Evolutionary conservation across 92 coral and sea anemone genomes (phyloP), one percentile per base, ranked within the genome.

Genomic region (Pocillopora grandis): DNA sequence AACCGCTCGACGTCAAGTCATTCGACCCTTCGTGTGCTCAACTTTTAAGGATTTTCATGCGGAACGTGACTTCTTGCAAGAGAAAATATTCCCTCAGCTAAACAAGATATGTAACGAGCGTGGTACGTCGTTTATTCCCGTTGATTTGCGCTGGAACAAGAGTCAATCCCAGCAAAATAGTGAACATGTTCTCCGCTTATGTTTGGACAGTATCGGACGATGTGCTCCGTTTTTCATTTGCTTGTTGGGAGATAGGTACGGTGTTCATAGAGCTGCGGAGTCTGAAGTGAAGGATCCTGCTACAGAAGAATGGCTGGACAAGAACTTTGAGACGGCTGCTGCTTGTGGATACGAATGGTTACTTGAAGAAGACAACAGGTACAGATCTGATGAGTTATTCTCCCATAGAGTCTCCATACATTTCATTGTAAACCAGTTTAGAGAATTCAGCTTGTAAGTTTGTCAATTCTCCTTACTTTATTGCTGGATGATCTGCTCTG

Each of bases 191-290:
- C 84, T 97, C 48, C 93, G 96, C 56, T 86, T 86, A 69, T 97
- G 99, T 85, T 77, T 97, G 63, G 98, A 96, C 66, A 93, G 92
- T 23, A 93, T 96, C 19, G 93, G 89, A 2, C 86, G 92, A 37
- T 96, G 98, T 80, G 98, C 98, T 3, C 98, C 98, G 84, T 96
- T 84, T 86, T 96, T 96, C 57, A 94, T 96, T 61, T 96, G 98
- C 80, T 75, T 96, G 69, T 60, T 96, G 62, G 98, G 98, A 5
- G 98, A 94, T 71, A 89, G 98, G 31, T 96, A 96, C 68, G 98
- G 98, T 2, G 95, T 94, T 0, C 98, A 96, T 62, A 84, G 93
- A 56, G 80, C 92, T 15, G 87, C 90, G 11, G 98, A 94, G 76
- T 81, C 90, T 62, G 98, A 94, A 64, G 83, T 49, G 5, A 75